These are phyloP conservation scores for Hippotragus niger DNA, from an alignment of 2,113 vertebrate genomes.

Conservation along the genomic window DNA sequence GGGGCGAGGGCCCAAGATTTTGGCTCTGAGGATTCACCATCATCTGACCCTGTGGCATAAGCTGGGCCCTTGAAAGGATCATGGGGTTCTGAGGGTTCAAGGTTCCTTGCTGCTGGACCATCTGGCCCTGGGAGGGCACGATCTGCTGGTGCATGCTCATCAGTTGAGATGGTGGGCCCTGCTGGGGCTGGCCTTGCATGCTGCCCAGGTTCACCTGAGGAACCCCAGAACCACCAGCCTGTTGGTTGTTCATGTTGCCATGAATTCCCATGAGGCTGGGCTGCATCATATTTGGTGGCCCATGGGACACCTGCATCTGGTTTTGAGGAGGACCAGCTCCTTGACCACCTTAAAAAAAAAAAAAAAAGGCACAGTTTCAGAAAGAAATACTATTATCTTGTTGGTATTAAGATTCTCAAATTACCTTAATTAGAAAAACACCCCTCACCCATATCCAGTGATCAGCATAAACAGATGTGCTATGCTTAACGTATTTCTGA, in stretches of 20 bases:
- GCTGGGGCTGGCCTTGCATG: conserved; percentile 90
- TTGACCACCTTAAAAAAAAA: conserved; percentile 82
- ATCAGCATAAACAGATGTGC: conserved; percentile 22
- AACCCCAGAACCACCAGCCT: conserved; percentile 84
- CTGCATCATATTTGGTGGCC: conserved; percentile 89
- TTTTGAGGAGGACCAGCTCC: conserved; percentile 88
- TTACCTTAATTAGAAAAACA: conserved; percentile 34
- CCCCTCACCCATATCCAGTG: neutral
- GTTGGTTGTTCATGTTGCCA: conserved; percentile 89
- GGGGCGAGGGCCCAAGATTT: conserved; percentile 89
- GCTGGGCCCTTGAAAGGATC: conserved; percentile 92
- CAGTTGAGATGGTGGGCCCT: conserved; percentile 93
- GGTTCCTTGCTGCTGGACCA: conserved; percentile 88
- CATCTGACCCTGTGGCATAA: conserved; percentile 86
- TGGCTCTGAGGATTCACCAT: conserved; percentile 86
- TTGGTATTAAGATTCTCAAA: conserved; percentile 38
- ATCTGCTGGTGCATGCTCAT: conserved; percentile 96
- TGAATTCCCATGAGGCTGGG: conserved; percentile 92
- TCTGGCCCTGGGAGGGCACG: conserved; percentile 94
- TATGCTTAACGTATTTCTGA: neutral
- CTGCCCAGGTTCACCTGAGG: conserved; percentile 86
- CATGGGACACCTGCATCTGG: conserved; percentile 90
- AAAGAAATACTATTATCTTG: conserved; percentile 36
- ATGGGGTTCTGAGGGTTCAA: conserved; percentile 91
- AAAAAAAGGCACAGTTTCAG: conserved; percentile 42